phyloP scores from a whole-genome alignment of 2,888 invertebrate species.

The Electrophaes corylata region DNA sequence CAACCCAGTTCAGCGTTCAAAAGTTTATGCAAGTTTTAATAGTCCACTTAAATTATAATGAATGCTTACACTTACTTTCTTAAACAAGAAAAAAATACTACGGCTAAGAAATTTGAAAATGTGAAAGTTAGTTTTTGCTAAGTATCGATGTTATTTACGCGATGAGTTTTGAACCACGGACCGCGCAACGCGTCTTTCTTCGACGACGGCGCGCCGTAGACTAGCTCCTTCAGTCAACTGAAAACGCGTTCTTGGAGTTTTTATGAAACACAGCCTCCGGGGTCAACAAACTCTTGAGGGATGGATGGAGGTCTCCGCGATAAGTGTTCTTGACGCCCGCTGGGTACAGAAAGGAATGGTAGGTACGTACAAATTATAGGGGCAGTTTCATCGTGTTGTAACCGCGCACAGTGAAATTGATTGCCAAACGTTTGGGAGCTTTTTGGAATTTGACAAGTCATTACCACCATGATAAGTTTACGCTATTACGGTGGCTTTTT shows the following conservation, averaged over 20 bases:
- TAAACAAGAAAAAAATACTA: not conserved
- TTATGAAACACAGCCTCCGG: conserved; percentile 65
- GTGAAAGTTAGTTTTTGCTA: conserved; percentile 42
- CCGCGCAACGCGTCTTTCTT: conserved; percentile 46
- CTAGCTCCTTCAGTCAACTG: conserved; percentile 63
- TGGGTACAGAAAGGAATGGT: conserved; percentile 21
- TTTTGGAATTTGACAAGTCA: conserved; percentile 19
- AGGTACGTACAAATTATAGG: conserved; percentile 38
- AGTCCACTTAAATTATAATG: not conserved
- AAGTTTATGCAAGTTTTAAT: conserved; percentile 18
- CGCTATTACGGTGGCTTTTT: not conserved
- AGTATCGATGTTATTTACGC: conserved; percentile 76
- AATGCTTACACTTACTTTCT: not conserved
- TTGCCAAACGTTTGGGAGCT: conserved; percentile 22
- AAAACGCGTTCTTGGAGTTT: conserved; percentile 68
- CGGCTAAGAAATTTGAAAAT: not conserved
- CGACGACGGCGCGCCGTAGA: conserved; percentile 60
- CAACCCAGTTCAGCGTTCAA: conserved; percentile 17
- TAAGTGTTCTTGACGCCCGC: conserved; percentile 49
- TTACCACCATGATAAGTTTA: not conserved
- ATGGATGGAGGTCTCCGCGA: conserved; percentile 59
- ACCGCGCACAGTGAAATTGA: conserved; percentile 22
- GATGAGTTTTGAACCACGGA: conserved; percentile 42
- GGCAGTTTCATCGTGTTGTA: conserved; percentile 44
- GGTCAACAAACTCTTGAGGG: conserved; percentile 72